Base-by-base conservation (phyloP, 2,888 invertebrate genomes). In the Bellardia pandia region DNA sequence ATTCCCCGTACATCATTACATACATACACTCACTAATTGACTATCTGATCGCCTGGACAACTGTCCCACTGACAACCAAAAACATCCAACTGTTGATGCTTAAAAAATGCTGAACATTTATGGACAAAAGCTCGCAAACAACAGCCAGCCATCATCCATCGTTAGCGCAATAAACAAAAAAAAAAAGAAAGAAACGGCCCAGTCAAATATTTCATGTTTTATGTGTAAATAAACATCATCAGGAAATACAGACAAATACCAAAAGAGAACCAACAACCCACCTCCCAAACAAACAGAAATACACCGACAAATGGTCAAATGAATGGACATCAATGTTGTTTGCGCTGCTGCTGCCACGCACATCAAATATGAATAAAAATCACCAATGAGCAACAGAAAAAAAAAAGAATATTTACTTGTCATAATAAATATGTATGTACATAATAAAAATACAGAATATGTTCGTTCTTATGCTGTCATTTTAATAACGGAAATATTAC, bases 31-130 rank as follows among this genome's bases (percentile, higher is more conserved):
- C 13, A 42, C 71, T 30, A 53, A 42, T 62, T 9, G 48, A 42
- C 62, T 53, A 37, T 58, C 33, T 30, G 16, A 58, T 56, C 9
- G 58, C 9, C 6, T n/a, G 51, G 9, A 2, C 16, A 48, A 48
- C 14, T 16, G 30, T 5, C 13, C 30, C 14, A 69, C 51, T n/a
- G 53, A 64, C 72, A 66, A 48, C 64, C 53, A 78, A 40, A 37
- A 84, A 84, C 84, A 78, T 84, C 64, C 72, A 71, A 83, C 53
- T 83, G 71, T 72, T 72, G 83, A 77, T 64, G 76, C 48, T 77
- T 9, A 58, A 72, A 72, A 74, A 66, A 64, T 7, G 23, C 69
- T 64, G n/a, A 69, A 71, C 64, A 81, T 72, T 76, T 77, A 83
- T 64, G 76, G 62, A 60, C 53, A 68, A 66, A 72, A 40, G 58